phyloP scores from a whole-genome alignment of 2,113 vertebrate species.

The Semnopithecus entellus region DNA sequence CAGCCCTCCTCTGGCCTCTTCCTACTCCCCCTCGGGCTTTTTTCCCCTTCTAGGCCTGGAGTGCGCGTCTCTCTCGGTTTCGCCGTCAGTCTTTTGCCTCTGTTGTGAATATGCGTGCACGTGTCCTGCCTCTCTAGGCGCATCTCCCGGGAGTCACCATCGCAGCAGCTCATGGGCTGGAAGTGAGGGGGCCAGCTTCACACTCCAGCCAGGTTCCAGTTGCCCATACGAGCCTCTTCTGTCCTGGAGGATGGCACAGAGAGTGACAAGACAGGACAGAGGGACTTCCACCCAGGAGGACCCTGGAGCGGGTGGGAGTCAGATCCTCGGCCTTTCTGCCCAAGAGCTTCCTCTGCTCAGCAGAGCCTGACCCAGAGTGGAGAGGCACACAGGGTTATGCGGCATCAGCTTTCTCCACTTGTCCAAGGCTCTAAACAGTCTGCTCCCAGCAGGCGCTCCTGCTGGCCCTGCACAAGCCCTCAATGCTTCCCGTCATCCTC shows the following conservation, averaged over 20 bases:
- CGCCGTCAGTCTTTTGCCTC: neutral
- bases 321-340: neutral
- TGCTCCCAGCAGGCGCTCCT: neutral
- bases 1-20: neutral
- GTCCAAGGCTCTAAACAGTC: neutral
- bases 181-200: neutral
- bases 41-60: neutral
- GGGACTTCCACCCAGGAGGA: neutral
- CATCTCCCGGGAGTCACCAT: neutral
- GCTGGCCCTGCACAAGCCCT: neutral
- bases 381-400: neutral
- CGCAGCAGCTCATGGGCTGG: neutral
- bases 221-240: neutral
- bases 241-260: neutral
- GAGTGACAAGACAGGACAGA: neutral
- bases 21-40: neutral
- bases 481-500: neutral
- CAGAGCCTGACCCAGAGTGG: neutral
- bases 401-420: neutral
- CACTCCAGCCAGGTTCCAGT: neutral
- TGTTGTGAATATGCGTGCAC: accelerated
- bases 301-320: neutral
- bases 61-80: neutral
- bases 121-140: neutral
- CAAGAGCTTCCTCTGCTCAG: neutral